These are phyloP conservation scores for Caenorhabditis parvicauda DNA, from an alignment of 2,888 invertebrate species.

Conservation along the genomic window DNA sequence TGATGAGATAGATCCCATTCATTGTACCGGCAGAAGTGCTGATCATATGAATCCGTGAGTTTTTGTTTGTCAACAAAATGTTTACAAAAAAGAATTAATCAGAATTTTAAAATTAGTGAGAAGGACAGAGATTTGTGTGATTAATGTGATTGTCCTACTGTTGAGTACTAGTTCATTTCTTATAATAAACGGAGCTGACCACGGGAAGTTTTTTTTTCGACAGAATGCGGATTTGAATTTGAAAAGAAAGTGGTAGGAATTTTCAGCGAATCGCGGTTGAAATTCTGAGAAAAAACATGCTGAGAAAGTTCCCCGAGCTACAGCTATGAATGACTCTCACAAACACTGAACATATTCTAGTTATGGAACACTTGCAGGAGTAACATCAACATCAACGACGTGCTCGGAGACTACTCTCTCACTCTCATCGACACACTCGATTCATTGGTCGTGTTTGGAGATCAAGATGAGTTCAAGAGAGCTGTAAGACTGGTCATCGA, in stretches of 20 bases:
- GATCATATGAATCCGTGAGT: conserved; percentile 70
- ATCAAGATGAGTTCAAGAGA: conserved; percentile 68
- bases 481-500: conserved; percentile 69
- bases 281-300: background rate
- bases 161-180: no score
- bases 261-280: background rate
- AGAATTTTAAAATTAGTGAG: no score
- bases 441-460: conserved; percentile 68
- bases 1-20: conserved; percentile 72
- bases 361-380: conserved; percentile 67
- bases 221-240: no score
- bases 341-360: background rate
- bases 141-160: no score
- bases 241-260: no score
- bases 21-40: conserved; percentile 70
- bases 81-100: background rate
- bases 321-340: background rate
- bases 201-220: no score
- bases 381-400: conserved; percentile 73
- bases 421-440: conserved; percentile 71
- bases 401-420: conserved; percentile 71
- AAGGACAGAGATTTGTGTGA: no score
- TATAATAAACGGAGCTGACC: background rate
- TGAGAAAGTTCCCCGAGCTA: background rate
- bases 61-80: background rate